Evolutionary conservation across 2,113 vertebrate species (phyloP).

Genomic region (Corythaeola cristata): DNA sequence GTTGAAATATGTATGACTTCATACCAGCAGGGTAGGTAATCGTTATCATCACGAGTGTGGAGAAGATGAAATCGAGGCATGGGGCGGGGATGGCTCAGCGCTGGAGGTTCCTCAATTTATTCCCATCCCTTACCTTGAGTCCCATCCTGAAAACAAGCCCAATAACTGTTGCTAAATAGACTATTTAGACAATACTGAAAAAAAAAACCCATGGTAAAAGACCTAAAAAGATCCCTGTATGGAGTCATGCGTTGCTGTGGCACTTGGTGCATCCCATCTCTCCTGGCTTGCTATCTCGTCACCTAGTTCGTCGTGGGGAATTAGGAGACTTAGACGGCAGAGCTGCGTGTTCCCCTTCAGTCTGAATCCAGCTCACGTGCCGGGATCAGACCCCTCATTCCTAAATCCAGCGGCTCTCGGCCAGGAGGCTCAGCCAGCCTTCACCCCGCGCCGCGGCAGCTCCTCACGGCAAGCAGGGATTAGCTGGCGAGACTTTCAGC

Average conservation of each 20-base stretch:
- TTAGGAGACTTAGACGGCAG: neutral
- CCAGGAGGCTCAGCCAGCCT: neutral
- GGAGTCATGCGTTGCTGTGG: neutral
- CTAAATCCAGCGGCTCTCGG: neutral
- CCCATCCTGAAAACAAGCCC: neutral
- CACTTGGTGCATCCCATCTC: neutral
- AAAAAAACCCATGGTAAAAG: neutral
- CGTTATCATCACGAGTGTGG: neutral
- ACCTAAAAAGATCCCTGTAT: neutral
- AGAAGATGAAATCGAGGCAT: neutral
- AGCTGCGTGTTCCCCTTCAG: neutral
- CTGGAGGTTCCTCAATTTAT: neutral
- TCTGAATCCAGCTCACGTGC: neutral
- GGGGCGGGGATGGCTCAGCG: neutral
- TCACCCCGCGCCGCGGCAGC: neutral
- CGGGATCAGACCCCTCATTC: neutral
- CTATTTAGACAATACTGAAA: neutral
- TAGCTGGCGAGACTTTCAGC: neutral
- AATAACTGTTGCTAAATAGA: neutral
- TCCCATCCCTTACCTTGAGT: neutral
- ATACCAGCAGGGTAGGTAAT: neutral
- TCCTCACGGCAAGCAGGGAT: neutral
- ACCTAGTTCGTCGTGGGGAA: fast-evolving
- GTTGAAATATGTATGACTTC: constrained; percentile 39
- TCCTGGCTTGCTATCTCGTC: neutral